Conservation (phyloP, 2,888 invertebrate species). For the Oscheius onirici region DNA sequence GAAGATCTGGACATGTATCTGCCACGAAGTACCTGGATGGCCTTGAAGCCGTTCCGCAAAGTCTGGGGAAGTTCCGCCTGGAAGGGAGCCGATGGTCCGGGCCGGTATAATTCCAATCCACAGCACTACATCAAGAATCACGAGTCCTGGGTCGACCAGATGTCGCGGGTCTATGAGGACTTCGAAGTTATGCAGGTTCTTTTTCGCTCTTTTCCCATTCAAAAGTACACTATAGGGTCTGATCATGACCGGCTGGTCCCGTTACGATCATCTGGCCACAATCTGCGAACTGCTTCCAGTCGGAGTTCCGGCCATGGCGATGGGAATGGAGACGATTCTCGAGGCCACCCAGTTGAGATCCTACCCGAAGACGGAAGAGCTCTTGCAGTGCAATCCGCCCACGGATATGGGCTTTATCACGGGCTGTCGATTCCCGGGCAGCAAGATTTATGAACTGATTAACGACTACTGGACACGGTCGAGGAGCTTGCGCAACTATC, state of each 20-base stretch:
- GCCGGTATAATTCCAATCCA: slow-evolving; percentile 72
- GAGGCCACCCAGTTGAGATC: slow-evolving; percentile 37
- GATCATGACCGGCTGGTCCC: slow-evolving; percentile 74
- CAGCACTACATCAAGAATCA: slow-evolving; percentile 74
- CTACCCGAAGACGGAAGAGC: slow-evolving; percentile 53
- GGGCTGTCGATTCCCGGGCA: slow-evolving; percentile 67
- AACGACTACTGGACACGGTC: slow-evolving; percentile 58
- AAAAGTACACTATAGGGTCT: slow-evolving; percentile 72
- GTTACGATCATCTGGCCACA: slow-evolving; percentile 74
- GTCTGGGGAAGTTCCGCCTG: slow-evolving; percentile 83
- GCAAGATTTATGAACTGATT: slow-evolving; percentile 62
- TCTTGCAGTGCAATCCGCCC: slow-evolving; percentile 59
- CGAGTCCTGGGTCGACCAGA: slow-evolving; percentile 72
- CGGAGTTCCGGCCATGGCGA: slow-evolving; percentile 73
- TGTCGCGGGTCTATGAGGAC: slow-evolving; percentile 66
- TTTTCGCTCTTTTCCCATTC: slow-evolving; percentile 65
- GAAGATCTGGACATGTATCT: slow-evolving; percentile 69
- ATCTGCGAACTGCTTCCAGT: slow-evolving; percentile 74
- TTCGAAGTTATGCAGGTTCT: slow-evolving; percentile 63
- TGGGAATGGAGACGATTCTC: slow-evolving; percentile 66
- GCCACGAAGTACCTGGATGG: slow-evolving; percentile 76
- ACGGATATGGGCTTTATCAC: slow-evolving; percentile 49
- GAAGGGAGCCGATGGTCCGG: slow-evolving; percentile 77
- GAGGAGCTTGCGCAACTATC: slow-evolving; percentile 50
- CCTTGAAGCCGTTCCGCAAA: slow-evolving; percentile 76